Percentiles rank a stretch among this genome's conserved stretches.
Evolutionary conservation across 2,113 vertebrate genomes (phyloP).

Genomic region (Pongo pygmaeus): DNA sequence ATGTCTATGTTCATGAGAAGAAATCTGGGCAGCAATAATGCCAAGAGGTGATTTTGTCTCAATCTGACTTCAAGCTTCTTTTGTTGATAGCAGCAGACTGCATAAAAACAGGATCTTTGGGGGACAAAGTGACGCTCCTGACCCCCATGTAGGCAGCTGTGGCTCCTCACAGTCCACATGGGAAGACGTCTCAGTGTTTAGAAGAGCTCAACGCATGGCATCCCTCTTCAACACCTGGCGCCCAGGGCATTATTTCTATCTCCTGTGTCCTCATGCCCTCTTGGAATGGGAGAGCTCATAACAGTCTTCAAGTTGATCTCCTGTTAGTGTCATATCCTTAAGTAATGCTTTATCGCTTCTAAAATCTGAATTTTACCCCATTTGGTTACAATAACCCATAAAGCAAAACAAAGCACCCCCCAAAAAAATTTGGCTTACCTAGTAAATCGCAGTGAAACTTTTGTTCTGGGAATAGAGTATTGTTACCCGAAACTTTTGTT

Average conservation of each 20-base stretch:
- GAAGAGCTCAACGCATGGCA: accelerated
- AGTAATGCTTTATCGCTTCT: background rate
- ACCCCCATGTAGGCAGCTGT: background rate
- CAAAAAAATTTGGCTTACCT: background rate
- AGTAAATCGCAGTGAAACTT: background rate
- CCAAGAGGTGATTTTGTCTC: background rate
- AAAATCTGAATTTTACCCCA: background rate
- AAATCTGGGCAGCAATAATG: background rate
- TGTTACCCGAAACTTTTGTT: background rate
- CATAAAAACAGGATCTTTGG: too few relatives aligned
- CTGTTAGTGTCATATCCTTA: background rate
- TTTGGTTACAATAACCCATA: background rate
- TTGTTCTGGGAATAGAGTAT: background rate
- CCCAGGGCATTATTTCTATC: background rate
- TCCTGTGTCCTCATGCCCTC: background rate
- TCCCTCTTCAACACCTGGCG: background rate
- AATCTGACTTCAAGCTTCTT: background rate
- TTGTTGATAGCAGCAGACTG: background rate
- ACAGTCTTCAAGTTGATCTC: background rate
- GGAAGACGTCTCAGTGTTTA: background rate
- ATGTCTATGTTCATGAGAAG: constrained; percentile 22
- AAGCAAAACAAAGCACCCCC: background rate
- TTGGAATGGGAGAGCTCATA: too few relatives aligned
- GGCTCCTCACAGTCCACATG: background rate
- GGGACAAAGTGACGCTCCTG: background rate